Evolutionary conservation across 2,888 invertebrate genomes (phyloP).

Genomic region (Conistra vaccinii): DNA sequence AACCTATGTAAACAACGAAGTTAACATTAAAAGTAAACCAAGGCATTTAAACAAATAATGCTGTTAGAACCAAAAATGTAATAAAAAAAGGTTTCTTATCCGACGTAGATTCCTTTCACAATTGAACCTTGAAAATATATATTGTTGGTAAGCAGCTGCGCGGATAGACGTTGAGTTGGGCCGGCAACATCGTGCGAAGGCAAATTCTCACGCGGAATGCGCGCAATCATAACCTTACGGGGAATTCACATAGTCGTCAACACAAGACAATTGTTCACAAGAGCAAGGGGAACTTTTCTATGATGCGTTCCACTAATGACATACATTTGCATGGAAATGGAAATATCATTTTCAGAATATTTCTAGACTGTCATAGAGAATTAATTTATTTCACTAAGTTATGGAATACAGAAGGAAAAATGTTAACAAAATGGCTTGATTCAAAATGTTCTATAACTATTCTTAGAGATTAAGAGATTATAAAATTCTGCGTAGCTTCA

Average conservation of each 20-base stretch:
- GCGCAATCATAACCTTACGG: slow-evolving; percentile 79
- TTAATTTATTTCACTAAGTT: not conserved
- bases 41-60: slow-evolving; percentile 8
- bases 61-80: slow-evolving; percentile 19
- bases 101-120: slow-evolving; percentile 81
- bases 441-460: not conserved
- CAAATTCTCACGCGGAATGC: slow-evolving; percentile 83
- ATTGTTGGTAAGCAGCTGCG: slow-evolving; percentile 79
- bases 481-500: slow-evolving; percentile 5
- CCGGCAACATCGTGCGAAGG: slow-evolving; percentile 74
- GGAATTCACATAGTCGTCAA: slow-evolving; percentile 66
- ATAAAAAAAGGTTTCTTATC: slow-evolving; percentile 63
- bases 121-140: slow-evolving; percentile 81
- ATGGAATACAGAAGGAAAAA: not conserved
- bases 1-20: slow-evolving; percentile 33
- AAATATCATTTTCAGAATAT: slow-evolving; percentile 21
- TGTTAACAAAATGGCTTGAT: not conserved
- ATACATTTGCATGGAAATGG: slow-evolving; percentile 46
- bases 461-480: slow-evolving; percentile 12
- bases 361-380: not conserved
- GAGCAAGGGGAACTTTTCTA: slow-evolving; percentile 64
- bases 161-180: slow-evolving; percentile 69
- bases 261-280: slow-evolving; percentile 61
- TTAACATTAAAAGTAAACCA: slow-evolving; percentile 10
- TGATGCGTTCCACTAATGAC: slow-evolving; percentile 54